Evolutionary conservation across 2,113 vertebrate genomes (phyloP).

Genomic region (Laticauda colubrina): DNA sequence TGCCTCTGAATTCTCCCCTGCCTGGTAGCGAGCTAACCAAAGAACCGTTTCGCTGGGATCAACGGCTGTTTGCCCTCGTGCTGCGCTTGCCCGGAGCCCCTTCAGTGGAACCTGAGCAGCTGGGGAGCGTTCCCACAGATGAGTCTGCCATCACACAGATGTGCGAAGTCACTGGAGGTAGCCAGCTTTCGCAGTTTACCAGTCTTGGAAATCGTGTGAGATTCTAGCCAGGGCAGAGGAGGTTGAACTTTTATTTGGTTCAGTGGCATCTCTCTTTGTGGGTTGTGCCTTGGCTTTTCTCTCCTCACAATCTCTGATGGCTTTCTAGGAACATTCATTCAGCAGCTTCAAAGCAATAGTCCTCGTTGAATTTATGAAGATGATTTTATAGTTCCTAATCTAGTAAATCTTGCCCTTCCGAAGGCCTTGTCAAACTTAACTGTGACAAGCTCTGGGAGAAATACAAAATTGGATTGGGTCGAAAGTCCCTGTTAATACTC

Average conservation of each 20-base stretch:
- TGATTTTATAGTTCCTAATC: neutral
- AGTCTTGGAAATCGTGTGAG: neutral
- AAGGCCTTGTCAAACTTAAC: neutral
- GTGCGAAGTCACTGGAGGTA: slow-evolving; percentile 99
- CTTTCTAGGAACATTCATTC: too few species aligned
- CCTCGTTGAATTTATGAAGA: neutral
- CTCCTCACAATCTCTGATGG: neutral
- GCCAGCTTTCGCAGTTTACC: neutral
- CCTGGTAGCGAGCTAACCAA: slow-evolving; percentile 97
- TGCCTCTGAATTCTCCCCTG: slow-evolving; percentile 91
- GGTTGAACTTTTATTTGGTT: too few species aligned
- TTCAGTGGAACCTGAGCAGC: slow-evolving; percentile 88
- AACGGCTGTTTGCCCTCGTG: slow-evolving; percentile 93
- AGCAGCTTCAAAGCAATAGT: neutral
- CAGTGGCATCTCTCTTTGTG: neutral
- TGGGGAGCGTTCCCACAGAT: slow-evolving; percentile 93
- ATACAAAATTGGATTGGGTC: too few species aligned
- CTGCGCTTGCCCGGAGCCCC: slow-evolving; percentile 89
- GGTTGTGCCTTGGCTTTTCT: neutral
- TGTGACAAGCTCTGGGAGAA: neutral
- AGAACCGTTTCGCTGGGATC: slow-evolving; percentile 99
- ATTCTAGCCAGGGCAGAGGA: neutral
- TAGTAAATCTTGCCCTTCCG: neutral
- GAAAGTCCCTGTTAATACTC: neutral
- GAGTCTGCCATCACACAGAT: slow-evolving; percentile 97